Evolutionary conservation across 2,797 vertebrate species (phyloP), one percentile per base, ranked within the genome.

Genomic region (Rallus crepitans): DNA sequence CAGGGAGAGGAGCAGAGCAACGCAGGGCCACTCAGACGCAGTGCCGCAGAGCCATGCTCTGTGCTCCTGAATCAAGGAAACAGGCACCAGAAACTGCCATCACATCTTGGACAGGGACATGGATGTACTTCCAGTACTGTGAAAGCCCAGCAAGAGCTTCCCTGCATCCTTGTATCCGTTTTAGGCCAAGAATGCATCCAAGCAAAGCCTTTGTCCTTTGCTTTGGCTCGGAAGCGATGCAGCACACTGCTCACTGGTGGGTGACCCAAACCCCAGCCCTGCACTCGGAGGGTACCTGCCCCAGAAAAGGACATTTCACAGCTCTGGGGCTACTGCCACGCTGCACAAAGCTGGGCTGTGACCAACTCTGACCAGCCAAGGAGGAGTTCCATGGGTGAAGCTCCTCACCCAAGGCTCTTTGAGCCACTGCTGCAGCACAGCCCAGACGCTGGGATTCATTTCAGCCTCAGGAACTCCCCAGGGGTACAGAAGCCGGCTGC

Each of bases 351-450:
- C 75, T 24, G 87, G 52, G 30, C 75, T 3, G 3, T 3, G 52
- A 61, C 63, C 80, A 53, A 59, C 68, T 0, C 0, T 64, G 65
- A 89, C 24, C 37, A 42, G 42, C 37, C 71, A 83, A 23, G 55
- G 35, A 84, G 47, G 30, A 55, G 0, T 52, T 87, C 35, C 73
- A 78, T 56, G 84, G 81, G 79, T 85, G 52, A 52, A 63, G 47
- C 61, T 72, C 52, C 70, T 79, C 78, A 48, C 47, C n/a, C 70
- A 69, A 57, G 59, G 73, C 27, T 50, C 61, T 81, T 6, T 3
- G 59, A 55, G 47, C 56, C 70, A 84, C 11, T 0, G 0, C 1
- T 27, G 56, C 0, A 0, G 42, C 31, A 55, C 42, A 92, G 45
- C 42, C 73, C 89, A 39, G 37, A 15, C 13, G 6, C 28, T 68